phyloP scores from a whole-genome alignment of 2,113 vertebrate genomes.

The Spea multiplicata region DNA sequence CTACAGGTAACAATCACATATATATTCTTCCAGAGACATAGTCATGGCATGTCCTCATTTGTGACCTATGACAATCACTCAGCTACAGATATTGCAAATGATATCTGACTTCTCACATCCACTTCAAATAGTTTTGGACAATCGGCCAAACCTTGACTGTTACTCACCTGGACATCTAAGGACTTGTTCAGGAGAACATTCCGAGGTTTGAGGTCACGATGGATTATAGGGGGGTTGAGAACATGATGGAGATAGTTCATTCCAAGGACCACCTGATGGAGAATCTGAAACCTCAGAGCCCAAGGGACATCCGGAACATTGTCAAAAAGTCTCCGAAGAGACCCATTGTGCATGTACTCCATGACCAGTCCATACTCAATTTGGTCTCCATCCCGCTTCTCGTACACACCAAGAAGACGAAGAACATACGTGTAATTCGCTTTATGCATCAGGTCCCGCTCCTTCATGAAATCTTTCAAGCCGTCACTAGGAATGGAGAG shows the following conservation, averaged over 20 bases:
- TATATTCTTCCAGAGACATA: too few relatives aligned
- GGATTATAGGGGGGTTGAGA: conserved; percentile 26
- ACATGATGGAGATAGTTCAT: conserved; percentile 43
- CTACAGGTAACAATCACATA: too few relatives aligned
- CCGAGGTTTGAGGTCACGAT: conserved; percentile 23
- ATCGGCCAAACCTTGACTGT: not conserved
- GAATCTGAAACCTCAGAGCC: conserved; percentile 34
- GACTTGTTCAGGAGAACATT: conserved; percentile 36
- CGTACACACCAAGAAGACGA: conserved; percentile 24
- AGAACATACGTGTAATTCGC: conserved; percentile 37
- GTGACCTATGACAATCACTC: too few relatives aligned
- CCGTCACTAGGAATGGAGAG: not conserved
- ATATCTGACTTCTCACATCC: too few relatives aligned
- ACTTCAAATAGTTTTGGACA: too few relatives aligned
- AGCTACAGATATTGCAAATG: too few relatives aligned
- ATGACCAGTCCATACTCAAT: conserved; percentile 29
- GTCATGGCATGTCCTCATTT: too few relatives aligned
- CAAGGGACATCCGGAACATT: conserved; percentile 6
- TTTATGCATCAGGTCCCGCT: conserved; percentile 30
- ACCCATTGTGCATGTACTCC: conserved; percentile 39
- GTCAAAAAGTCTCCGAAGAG: conserved; percentile 20
- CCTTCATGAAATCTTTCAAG: not conserved
- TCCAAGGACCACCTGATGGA: conserved; percentile 30
- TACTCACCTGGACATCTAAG: conserved; percentile 37
- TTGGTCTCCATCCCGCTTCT: not conserved